Base-by-base conservation (phyloP, 2,797 vertebrate species). In the Siniperca scherzeri region DNA sequence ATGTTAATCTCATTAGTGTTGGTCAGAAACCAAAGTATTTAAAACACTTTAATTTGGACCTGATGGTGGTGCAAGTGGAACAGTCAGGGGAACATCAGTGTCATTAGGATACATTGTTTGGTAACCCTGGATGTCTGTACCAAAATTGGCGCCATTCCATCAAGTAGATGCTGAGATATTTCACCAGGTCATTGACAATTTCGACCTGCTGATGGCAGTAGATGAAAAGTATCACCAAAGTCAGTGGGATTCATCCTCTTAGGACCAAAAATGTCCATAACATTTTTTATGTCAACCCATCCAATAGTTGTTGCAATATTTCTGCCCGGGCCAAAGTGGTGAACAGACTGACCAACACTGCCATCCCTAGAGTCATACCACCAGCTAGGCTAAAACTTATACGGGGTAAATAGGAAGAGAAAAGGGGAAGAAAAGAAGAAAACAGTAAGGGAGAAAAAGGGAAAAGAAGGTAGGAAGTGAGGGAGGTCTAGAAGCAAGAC, bases 401-500 rank as follows among this genome's bases (percentile, higher is more conserved):
- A 46, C 5, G 5, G 8, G 4, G n/a, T 33, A 14, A 38, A 27
- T 8, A 14, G 2, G 7, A 55, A 22, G n/a, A 42, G 4, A 14
- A 22, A 46, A 50, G 30, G 21, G 14, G 9, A 4, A 27, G 36
- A 57, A 33, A 76, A 72, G 2, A 21, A 48, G 1, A 70, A 60
- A 57, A 40, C 12, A 44, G 48, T 14, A 53, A 57, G 14, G 56
- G 38, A 44, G 42, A 60, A 36, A 21, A 65, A 27, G 42, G 59
- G 7, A 56, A 53, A 60, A 60, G 17, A 57, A 53, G 33, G 69
- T 21, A 56, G 66, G 40, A 78, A 78, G 71, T 1, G 5, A 62
- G 71, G 12, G 22, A 53, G 69, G 53, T 68, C 77, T 84, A 46
- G 38, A 80, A 72, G 84, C 61, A 74, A 85, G 77, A 91, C 53